Base-by-base conservation (phyloP, 2,113 vertebrate genomes). In the Saccopteryx leptura region DNA sequence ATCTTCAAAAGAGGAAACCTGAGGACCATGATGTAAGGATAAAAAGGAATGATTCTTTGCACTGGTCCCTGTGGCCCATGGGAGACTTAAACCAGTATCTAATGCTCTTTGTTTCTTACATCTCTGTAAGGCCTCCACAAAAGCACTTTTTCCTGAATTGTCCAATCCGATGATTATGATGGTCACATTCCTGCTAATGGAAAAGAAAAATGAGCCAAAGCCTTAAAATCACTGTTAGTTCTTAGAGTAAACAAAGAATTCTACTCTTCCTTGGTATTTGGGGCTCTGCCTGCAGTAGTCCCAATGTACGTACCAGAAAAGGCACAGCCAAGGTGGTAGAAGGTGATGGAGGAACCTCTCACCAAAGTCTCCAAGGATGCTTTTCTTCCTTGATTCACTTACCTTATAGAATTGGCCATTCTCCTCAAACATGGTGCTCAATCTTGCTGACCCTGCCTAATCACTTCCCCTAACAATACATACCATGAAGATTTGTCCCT, bases 121-220 rank as follows among this genome's bases (percentile, higher is more conserved):
- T 99, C 97, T 99, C 58, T 98, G 97, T 94, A 99, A 98, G 60
- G 98, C 99, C 97, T 61, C 98, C 95, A 99, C 71, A 54, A 99
- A 84, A 0, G 99, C 98, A 23, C 98, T 99, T 99, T 99, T 99
- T 66, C 99, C 99, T 0, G 99, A 98, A 7, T 99, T 99, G 93
- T 99, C 99, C 98, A 99, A 98, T 92, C 99, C 99, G 75, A 99
- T 54, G 48, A 99, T 98, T 0, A 99, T 98, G 95, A 99, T 72
- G 18, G 99, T 99, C 85, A 99, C 98, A 96, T 98, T 99, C 97
- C 99, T 99, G 97, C 23, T 95, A 92, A 92, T 87, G 50, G 85
- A 94, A 87, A 92, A 97, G 71, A 78, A 92, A 97, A 93, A 81
- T 82, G 68, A 95, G n/a, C 24, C 78, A 93, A 96, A 93, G 52